These are phyloP conservation scores for Thunnus maccoyii DNA, from an alignment of 2,113 vertebrate species.

Conservation along the genomic window DNA sequence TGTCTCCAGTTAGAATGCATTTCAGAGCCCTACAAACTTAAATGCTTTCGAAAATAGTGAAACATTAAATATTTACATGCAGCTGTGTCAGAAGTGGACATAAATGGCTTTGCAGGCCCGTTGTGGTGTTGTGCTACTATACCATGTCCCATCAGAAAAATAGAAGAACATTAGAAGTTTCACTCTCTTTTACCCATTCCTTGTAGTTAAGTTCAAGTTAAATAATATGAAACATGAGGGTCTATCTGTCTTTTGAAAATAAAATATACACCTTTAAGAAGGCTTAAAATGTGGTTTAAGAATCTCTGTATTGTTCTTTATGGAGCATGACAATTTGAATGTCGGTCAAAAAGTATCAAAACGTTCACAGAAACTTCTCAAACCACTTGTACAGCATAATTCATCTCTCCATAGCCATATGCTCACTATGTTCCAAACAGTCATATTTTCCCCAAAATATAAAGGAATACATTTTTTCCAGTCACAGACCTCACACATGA, in stretches of 20 bases:
- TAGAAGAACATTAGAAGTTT: neutral
- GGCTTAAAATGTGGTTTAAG: no score
- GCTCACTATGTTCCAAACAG: neutral
- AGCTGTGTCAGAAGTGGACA: constrained; percentile 21
- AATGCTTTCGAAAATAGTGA: constrained; percentile 43
- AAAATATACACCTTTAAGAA: no score
- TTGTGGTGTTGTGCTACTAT: constrained; percentile 19
- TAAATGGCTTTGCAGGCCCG: constrained; percentile 22
- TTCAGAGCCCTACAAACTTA: constrained; percentile 11
- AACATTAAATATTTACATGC: constrained; percentile 63
- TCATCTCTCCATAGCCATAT: neutral
- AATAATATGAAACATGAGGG: no score
- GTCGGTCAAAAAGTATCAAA: constrained; percentile 10
- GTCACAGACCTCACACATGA: constrained; percentile 5
- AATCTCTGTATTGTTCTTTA: neutral
- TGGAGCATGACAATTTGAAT: constrained; percentile 6
- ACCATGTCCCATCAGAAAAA: neutral
- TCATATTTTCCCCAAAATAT: constrained; percentile 5
- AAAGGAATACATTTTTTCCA: neutral
- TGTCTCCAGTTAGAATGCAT: constrained; percentile 10
- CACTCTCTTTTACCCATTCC: neutral
- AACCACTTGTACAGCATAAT: neutral
- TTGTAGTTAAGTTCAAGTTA: no score
- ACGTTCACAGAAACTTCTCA: neutral
- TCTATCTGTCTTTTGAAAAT: no score